Evolutionary conservation across 2,113 vertebrate genomes (phyloP), one percentile per base, ranked within the genome.

Genomic region (Sebastes schlegelii): DNA sequence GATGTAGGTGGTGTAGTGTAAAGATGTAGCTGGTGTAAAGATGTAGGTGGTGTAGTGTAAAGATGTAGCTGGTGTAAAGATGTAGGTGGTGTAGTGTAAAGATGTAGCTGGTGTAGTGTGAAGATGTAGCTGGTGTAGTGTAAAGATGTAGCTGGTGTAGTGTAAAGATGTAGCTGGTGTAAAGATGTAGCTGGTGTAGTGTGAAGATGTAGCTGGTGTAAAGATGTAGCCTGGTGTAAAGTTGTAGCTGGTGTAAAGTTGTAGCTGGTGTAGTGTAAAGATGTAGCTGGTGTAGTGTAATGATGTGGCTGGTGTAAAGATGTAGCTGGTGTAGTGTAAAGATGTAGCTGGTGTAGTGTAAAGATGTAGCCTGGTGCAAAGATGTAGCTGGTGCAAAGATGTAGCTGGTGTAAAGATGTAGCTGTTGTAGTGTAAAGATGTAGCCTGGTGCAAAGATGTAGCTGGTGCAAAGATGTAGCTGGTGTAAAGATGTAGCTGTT

Each of bases 111-210:
- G 21, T 57, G 74, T 26, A 23, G n/a, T n/a, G n/a, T n/a, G n/a
- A 57, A 71, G 26, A 34, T 34, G 3, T 34, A 34, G 26, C 26
- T 34, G 26, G 21, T 57, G 74, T 26, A 23, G n/a, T n/a, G n/a
- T n/a, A n/a, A 57, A 71, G 26, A 60, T 62, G 8, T 70, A 19
- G 26, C 77, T 66, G 69, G 75, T 72, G 77, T 49, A 16, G 9
- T 3, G 58, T 23, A 23, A 23, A 26, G 23, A 26, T 26, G 2
- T 26, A 26, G 26, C 26, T 2, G 26, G 26, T 26, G 26, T 26
- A 26, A 26, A 26, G 2, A 26, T 26, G 26, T 26, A 26, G 26
- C 26, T 26, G 26, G 26, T 26, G 26, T 26, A 2, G 26, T 26
- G 26, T 26, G 0, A 26, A 26, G 26, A 26, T 2, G 2, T 26